Conservation (phyloP, 2,113 vertebrate genomes). For the Pelecanoides urinatrix region DNA sequence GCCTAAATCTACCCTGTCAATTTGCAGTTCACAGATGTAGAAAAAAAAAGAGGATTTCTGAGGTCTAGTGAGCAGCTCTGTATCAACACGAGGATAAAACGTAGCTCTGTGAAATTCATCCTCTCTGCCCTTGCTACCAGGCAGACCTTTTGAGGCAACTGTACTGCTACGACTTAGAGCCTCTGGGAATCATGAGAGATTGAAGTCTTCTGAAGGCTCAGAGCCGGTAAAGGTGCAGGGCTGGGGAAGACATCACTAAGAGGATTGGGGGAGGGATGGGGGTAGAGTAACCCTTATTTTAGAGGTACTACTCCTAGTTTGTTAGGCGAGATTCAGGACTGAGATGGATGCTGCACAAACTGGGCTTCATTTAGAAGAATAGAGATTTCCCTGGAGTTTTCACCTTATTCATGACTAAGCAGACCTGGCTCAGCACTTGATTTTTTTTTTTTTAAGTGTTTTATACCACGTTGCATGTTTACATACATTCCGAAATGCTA, state of each 20-base stretch:
- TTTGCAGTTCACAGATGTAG: background rate
- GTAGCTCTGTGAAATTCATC: background rate
- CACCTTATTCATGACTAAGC: background rate
- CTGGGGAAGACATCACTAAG: rapidly evolving
- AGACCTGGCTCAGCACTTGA: background rate
- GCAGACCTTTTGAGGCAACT: background rate
- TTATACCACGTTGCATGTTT: rapidly evolving
- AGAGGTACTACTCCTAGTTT: background rate
- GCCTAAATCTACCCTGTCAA: background rate
- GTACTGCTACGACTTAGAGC: rapidly evolving
- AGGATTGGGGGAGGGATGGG: rapidly evolving
- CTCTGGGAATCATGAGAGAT: rapidly evolving
- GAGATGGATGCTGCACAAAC: rapidly evolving
- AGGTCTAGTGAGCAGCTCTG: background rate
- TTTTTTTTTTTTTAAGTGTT: too few species aligned
- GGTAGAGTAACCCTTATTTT: background rate
- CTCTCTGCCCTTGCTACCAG: too few species aligned
- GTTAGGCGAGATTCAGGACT: rapidly evolving
- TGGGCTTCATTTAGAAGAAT: rapidly evolving
- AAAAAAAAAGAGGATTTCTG: background rate
- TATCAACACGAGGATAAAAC: rapidly evolving
- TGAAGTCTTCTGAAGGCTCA: too few species aligned
- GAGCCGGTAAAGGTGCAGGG: background rate
- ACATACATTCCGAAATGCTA: rapidly evolving
- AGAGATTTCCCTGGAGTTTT: background rate